phyloP scores from a whole-genome alignment of 2,113 vertebrate species.

The Calyptomena viridis region DNA sequence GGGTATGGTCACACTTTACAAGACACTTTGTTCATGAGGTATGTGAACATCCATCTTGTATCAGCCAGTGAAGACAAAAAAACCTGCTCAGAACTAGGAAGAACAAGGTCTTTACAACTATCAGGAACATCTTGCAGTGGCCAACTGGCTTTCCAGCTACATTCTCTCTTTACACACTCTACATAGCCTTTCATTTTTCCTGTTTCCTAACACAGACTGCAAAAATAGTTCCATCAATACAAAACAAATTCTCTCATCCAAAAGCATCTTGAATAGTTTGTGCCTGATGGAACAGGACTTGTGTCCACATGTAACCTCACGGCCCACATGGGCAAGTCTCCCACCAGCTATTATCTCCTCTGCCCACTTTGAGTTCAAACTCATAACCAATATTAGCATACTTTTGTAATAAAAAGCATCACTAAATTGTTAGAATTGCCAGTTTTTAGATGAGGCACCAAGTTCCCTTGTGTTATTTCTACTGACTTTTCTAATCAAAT shows the following conservation, averaged over 20 bases:
- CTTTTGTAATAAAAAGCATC: not conserved
- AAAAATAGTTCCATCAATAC: not conserved
- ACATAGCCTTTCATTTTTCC: not conserved
- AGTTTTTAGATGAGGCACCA: not conserved
- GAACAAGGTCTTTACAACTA: not conserved
- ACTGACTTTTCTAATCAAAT: constrained; percentile 47
- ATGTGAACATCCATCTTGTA: not conserved
- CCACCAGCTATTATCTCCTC: not conserved
- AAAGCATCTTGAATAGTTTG: not conserved
- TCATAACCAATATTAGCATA: not conserved
- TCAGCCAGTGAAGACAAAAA: not conserved
- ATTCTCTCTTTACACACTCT: not conserved
- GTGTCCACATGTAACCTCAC: not conserved
- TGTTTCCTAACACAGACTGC: not conserved
- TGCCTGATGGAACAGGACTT: not conserved
- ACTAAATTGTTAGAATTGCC: not conserved
- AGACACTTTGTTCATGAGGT: not conserved
- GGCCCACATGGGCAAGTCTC: not conserved
- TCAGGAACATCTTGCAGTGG: not conserved
- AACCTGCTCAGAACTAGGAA: not conserved
- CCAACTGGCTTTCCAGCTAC: not conserved
- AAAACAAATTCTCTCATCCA: not conserved
- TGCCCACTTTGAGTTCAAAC: not conserved
- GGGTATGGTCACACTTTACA: not conserved
- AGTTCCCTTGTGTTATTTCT: constrained; percentile 49